Evolutionary conservation across 2,888 invertebrate species (phyloP), one percentile per base, ranked within the genome.

Genomic region (Drosophila rellima): DNA sequence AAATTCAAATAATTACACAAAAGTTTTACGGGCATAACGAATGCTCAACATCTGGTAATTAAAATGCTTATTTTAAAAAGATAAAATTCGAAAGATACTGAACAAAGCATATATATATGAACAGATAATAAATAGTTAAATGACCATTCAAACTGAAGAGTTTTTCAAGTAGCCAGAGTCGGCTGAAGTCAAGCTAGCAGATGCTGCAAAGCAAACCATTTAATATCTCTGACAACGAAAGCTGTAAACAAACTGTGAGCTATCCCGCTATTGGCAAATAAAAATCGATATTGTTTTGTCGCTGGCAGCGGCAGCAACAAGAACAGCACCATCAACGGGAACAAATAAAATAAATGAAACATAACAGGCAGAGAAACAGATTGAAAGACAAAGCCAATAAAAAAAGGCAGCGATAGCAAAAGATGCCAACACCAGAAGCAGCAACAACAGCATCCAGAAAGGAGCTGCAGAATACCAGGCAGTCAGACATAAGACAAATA

Each of bases 331-430:
- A 54, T 20, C 13, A 40, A 20, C 47, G 18, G 69, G 57, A 70
- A 60, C 81, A 87, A 80, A 87, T 80, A 87, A 87, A 83, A 70
- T 70, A 77, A 83, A 78, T 51, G 60, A 70, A 71, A 87, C 74
- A 73, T 31, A 62, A 40, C 67, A 67, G 54, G 51, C 74, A 47
- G 54, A 15, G 56, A 64, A 68, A 78, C 74, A 68, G 78, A 78
- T 55, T 74, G 79, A 62, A 69, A 83, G 73, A 87, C 81, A 70
- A 70, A 68, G 80, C 80, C 67, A 80, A 80, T 82, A 86, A 87
- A 87, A 73, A 73, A 73, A 70, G 56, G 51, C 57, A 70, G 51
- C 52, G 39, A 60, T 66, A 61, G 59, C 39, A 51, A 37, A 65
- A 74, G 62, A 77, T 71, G 72, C 56, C 71, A 70, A 45, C 29